phyloP scores from a whole-genome alignment of 2,113 vertebrate species.

The Nipponia nippon region DNA sequence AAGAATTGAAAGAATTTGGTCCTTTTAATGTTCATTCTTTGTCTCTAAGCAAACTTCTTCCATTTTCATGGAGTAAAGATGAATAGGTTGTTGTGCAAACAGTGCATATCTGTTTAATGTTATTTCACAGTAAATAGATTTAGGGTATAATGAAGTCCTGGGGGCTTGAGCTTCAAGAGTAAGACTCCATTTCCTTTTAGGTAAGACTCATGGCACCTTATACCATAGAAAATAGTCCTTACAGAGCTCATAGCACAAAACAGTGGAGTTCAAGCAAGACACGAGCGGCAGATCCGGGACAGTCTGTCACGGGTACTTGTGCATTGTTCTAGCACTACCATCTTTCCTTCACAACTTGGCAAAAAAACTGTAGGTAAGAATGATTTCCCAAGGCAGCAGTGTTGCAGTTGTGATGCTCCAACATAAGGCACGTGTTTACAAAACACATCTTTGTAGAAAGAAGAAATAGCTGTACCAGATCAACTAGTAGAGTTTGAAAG shows the following conservation, averaged over 20 bases:
- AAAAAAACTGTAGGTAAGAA: background rate
- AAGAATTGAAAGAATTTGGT: background rate
- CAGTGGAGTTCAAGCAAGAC: background rate
- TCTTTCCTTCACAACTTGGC: background rate
- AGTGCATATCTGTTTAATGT: background rate
- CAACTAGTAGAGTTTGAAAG: background rate
- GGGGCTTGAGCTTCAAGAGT: background rate
- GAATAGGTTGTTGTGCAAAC: background rate
- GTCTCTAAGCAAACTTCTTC: background rate
- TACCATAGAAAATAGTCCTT: background rate
- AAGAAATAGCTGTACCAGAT: background rate
- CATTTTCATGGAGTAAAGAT: background rate
- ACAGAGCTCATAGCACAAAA: background rate
- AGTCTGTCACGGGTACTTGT: background rate
- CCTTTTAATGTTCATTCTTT: background rate
- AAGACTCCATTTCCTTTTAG: background rate
- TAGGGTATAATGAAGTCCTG: background rate
- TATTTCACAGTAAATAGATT: background rate
- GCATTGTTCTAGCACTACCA: background rate
- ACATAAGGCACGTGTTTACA: background rate
- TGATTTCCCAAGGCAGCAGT: background rate
- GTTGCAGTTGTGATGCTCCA: background rate
- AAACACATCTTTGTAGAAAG: background rate
- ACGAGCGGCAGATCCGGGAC: background rate
- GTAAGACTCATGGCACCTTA: background rate